Conservation (phyloP, 2,797 vertebrate genomes). For the Coreius guichenoti region DNA sequence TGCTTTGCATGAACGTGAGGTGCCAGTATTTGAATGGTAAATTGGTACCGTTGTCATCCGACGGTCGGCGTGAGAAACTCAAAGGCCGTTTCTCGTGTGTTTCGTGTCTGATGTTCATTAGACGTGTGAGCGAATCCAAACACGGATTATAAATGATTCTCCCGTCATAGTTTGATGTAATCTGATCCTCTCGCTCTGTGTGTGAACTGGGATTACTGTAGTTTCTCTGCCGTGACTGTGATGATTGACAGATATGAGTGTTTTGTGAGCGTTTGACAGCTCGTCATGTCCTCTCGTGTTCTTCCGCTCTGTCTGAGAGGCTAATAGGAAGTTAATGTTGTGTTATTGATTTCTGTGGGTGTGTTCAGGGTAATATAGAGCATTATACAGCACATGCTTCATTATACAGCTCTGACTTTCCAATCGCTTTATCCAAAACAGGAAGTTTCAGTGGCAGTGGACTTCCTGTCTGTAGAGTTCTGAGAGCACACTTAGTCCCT, state of each 20-base stretch:
- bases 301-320: background rate
- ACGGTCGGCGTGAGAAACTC: too few relatives aligned
- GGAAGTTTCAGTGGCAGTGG: conserved; percentile 40
- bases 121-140: background rate
- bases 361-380: background rate
- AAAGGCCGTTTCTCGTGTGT: too few relatives aligned
- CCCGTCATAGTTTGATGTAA: background rate
- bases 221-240: background rate
- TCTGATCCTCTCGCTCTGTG: background rate
- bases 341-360: conserved; percentile 25
- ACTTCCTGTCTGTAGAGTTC: conserved; percentile 48
- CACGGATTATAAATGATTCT: background rate
- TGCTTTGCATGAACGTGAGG: conserved; percentile 7
- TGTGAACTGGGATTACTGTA: background rate
- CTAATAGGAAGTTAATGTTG: conserved; percentile 31
- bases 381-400: conserved; percentile 11
- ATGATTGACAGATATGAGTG: background rate
- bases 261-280: background rate
- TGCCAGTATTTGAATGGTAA: conserved; percentile 27
- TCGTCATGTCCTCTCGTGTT: background rate
- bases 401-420: conserved; percentile 28
- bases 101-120: background rate
- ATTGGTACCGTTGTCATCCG: background rate
- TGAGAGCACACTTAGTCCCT: conserved; percentile 12
- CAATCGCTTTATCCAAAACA: conserved; percentile 43